Conservation (phyloP, 2,888 invertebrate genomes). For the Osedax frankpressi region DNA sequence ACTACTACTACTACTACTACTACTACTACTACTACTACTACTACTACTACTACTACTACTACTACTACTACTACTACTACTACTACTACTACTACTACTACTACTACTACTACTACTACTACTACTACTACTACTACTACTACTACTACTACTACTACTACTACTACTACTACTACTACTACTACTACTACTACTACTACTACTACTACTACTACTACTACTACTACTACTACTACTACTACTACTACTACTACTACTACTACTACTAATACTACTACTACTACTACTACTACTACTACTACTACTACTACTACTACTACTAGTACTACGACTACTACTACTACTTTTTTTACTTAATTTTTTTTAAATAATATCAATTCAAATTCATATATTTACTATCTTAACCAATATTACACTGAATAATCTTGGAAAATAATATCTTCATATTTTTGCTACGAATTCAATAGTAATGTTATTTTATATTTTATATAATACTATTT, state of each 20-base stretch:
- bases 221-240: background rate
- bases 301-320: background rate
- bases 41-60: background rate
- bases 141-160: background rate
- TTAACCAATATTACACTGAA: too few relatives aligned
- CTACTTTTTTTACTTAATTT: background rate
- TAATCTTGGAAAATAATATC: too few relatives aligned
- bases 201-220: background rate
- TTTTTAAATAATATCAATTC: too few relatives aligned
- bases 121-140: background rate
- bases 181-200: background rate
- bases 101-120: background rate
- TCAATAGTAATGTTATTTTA: too few relatives aligned
- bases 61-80: background rate
- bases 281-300: background rate
- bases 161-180: background rate
- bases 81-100: background rate
- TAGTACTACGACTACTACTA: background rate
- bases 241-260: background rate
- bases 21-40: background rate
- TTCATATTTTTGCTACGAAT: too few relatives aligned
- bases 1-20: background rate
- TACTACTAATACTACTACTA: background rate
- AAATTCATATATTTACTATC: too few relatives aligned
- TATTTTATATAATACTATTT: too few relatives aligned